Evolutionary conservation across 2,113 vertebrate genomes (phyloP), one percentile per base, ranked within the genome.

Genomic region (Cariama cristata): DNA sequence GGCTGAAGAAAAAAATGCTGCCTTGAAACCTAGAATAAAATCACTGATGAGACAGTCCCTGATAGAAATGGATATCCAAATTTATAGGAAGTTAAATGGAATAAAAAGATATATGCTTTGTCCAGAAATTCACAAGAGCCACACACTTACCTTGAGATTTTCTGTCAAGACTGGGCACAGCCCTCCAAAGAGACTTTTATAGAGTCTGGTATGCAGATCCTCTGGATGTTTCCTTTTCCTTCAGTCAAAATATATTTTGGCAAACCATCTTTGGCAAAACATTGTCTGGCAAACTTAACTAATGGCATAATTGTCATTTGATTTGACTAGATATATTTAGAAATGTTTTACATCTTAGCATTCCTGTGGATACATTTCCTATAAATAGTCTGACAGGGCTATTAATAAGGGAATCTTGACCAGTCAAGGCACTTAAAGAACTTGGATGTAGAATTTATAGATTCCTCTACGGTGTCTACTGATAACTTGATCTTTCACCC

Each of bases 241-340:
- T 91, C 90, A 71, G 69, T 67, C 77, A 87, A 88, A 96, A 94
- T 74, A 87, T 63, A 94, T 87, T 94, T 93, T 94, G 95, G 92
- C 92, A 93, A 89, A 81, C 55, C 72, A 88, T 76, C 89, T 95
- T 94, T 87, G 90, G 95, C 84, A 91, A 97, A 97, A 91, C 80
- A 77, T 84, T 95, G 26, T 67, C 87, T 93, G 96, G 84, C 95
- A 94, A 91, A 91, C 63, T 66, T 89, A 87, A 77, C 73, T 90
- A 94, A 97, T 22, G 56, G 47, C 85, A 96, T 96, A 96, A 95
- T 96, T 94, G 59, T 95, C 53, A 89, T 93, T 93, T 93, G 83
- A 95, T 93, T 93, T 95, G 69, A 93, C 84, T 66, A 49, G 95
- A 66, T 97, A 96, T 96, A 97, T 93, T 97, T 97, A 96, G 94